Evolutionary conservation across 2,888 invertebrate species (phyloP).

Genomic region (Hanleya hanleyi): DNA sequence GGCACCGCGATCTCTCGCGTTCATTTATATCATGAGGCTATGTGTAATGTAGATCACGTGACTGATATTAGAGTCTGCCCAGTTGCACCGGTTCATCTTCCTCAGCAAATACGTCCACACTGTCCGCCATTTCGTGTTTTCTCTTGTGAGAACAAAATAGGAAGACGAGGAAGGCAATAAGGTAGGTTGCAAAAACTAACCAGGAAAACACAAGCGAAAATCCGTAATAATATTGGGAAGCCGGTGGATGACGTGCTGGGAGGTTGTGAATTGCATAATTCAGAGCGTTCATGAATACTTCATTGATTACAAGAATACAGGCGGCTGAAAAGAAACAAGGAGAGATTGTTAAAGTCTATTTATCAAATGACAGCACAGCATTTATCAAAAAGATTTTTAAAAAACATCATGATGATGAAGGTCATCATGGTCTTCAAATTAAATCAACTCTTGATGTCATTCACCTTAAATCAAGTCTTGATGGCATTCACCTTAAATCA

Average conservation of each 20-base stretch:
- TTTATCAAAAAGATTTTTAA: no score
- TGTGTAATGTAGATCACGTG: no score
- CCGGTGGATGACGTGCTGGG: constrained; percentile 80
- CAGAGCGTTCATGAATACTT: constrained; percentile 84
- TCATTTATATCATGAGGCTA: no score
- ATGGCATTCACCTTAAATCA: no score
- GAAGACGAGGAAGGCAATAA: constrained; percentile 82
- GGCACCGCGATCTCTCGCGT: no score
- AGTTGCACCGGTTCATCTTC: constrained; percentile 90
- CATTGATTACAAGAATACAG: constrained; percentile 86
- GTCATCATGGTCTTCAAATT: no score
- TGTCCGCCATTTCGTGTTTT: constrained; percentile 87
- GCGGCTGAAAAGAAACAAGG: constrained; percentile 81
- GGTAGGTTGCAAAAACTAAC: constrained; percentile 83
- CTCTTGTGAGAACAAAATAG: constrained; percentile 88
- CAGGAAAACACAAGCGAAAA: constrained; percentile 77
- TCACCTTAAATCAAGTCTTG: no score
- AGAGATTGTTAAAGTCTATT: no score
- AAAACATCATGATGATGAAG: no score
- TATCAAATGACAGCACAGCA: no score
- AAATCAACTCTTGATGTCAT: no score
- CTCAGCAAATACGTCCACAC: constrained; percentile 84
- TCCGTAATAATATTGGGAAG: constrained; percentile 81
- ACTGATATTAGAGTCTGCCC: constrained; percentile 64
- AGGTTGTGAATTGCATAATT: constrained; percentile 82